These are phyloP conservation scores for Clarias macrocephalus DNA, from an alignment of 2,113 vertebrate genomes.

Conservation along the genomic window DNA sequence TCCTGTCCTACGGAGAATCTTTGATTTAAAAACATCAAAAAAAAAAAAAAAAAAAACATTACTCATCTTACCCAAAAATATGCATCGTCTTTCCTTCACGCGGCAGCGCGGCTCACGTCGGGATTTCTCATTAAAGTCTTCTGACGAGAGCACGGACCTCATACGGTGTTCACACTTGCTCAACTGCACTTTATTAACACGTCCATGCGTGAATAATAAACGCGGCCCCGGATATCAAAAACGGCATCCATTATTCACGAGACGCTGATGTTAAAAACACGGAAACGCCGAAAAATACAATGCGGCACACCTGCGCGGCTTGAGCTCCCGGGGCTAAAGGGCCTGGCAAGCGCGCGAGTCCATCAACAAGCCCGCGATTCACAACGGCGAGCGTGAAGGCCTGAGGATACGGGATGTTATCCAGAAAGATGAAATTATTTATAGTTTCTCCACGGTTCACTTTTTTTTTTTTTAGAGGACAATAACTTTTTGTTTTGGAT, in stretches of 20 bases:
- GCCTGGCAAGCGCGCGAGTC: not conserved
- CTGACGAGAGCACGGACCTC: not conserved
- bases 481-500: not conserved
- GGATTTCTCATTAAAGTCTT: constrained; percentile 3
- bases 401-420: not conserved
- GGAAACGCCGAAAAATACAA: constrained; percentile 8
- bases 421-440: not conserved
- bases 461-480: not conserved
- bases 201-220: constrained; percentile 44
- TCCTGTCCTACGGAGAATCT: not conserved
- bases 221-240: constrained; percentile 32
- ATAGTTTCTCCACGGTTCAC: not conserved
- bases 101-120: not conserved
- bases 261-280: constrained; percentile 27
- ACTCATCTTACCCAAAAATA: constrained; percentile 42
- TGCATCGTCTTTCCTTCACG: constrained; percentile 5
- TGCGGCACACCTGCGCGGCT: constrained; percentile 26
- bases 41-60: too few species aligned
- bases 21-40: not conserved
- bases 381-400: not conserved
- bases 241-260: constrained; percentile 66
- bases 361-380: not conserved
- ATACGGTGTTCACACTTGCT: constrained; percentile 16
- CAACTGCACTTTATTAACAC: constrained; percentile 20
- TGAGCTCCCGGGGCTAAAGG: constrained; percentile 6